Evolutionary conservation across 2,888 invertebrate species (phyloP).

Genomic region (Sesamia inferens): DNA sequence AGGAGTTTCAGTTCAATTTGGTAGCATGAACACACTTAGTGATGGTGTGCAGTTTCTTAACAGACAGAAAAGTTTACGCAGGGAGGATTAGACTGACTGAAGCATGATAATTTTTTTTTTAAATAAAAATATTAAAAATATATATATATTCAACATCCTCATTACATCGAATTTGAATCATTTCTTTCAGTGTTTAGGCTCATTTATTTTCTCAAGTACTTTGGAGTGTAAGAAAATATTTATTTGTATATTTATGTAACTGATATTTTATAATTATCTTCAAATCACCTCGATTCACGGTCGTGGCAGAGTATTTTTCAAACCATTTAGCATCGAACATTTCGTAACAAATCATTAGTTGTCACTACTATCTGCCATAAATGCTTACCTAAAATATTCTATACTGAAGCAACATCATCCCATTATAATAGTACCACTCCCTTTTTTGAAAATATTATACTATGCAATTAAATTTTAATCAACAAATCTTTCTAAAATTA

Average conservation of each 20-base stretch:
- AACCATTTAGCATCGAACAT: conserved; percentile 67
- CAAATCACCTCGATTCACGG: conserved; percentile 77
- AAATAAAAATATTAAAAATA: conserved; percentile 30
- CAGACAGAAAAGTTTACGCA: conserved; percentile 32
- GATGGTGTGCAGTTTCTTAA: conserved; percentile 66
- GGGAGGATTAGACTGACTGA: conserved; percentile 78
- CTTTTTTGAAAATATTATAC: conserved; percentile 10
- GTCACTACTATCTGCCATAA: conserved; percentile 68
- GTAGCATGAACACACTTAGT: conserved; percentile 71
- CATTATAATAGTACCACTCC: conserved; percentile 30
- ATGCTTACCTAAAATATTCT: conserved; percentile 53
- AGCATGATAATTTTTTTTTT: conserved; percentile 81
- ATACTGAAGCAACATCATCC: conserved; percentile 67
- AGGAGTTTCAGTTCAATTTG: conserved; percentile 60
- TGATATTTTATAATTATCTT: conserved; percentile 69
- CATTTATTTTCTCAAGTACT: conserved; percentile 60
- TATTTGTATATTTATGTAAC: conserved; percentile 67
- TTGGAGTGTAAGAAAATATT: conserved; percentile 26
- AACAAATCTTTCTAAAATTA: neutral
- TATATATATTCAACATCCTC: conserved; percentile 50
- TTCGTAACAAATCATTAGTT: conserved; percentile 73
- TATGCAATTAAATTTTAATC: neutral
- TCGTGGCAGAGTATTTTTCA: conserved; percentile 75
- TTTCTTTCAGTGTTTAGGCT: conserved; percentile 58
- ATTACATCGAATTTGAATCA: conserved; percentile 67